Evolutionary conservation across 2,888 invertebrate genomes (phyloP).

Genomic region (Lydus trimaculatus): DNA sequence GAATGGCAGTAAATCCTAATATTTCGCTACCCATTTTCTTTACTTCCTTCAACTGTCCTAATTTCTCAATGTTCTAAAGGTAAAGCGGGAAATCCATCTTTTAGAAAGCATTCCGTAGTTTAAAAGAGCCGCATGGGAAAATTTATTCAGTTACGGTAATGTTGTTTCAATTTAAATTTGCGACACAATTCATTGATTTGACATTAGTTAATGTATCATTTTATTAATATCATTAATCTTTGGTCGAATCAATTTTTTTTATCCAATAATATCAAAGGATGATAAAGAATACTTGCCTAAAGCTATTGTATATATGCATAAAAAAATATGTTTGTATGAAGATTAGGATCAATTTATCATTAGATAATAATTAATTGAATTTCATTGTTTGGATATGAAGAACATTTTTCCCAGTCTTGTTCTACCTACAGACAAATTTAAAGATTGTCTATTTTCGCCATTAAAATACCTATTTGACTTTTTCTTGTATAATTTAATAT

Average conservation of each 20-base stretch:
- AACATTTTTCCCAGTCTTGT: neutral
- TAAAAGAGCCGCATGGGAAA: constrained; percentile 15
- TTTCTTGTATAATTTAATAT: neutral
- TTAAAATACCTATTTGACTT: neutral
- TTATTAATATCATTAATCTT: constrained; percentile 15
- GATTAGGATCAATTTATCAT: neutral
- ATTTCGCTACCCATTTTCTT: constrained; percentile 16
- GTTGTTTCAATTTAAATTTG: constrained; percentile 24
- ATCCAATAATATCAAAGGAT: neutral
- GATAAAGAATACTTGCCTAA: neutral
- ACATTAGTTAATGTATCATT: constrained; percentile 4
- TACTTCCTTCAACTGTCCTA: constrained; percentile 9
- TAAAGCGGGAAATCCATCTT: constrained; percentile 23
- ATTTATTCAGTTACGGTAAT: constrained; percentile 15
- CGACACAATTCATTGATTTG: constrained; percentile 18
- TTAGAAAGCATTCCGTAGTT: constrained; percentile 16
- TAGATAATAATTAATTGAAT: neutral
- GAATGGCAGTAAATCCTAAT: constrained; percentile 10
- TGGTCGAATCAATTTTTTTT: neutral
- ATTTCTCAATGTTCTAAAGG: constrained; percentile 16
- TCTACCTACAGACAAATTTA: neutral
- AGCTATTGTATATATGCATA: neutral
- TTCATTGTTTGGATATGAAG: neutral
- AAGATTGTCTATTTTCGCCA: neutral
- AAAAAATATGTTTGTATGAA: neutral